A percentile compares a stretch with the other conserved stretches of the same genome.
Evolutionary conservation across 2,888 invertebrate genomes (phyloP).

Genomic region (Athrips mouffetella): DNA sequence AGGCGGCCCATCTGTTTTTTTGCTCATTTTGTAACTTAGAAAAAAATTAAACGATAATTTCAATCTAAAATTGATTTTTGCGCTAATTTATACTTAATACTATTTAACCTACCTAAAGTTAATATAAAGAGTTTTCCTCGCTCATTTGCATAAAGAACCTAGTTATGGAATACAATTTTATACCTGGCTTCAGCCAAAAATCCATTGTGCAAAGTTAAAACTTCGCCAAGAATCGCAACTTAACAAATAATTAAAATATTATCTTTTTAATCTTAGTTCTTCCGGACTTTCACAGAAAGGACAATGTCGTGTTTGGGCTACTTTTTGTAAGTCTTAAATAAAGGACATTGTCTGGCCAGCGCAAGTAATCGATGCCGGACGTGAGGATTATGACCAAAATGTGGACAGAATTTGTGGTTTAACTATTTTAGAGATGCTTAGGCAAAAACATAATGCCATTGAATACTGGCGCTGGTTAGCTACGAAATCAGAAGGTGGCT

Average conservation of each 20-base stretch:
- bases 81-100: no score
- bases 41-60: no score
- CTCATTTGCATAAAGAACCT: no score
- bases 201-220: background rate
- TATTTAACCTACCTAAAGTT: background rate
- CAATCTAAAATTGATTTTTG: no score
- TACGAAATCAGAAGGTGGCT: no score
- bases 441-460: background rate
- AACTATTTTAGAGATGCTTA: background rate
- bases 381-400: constrained; percentile 33
- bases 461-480: no score
- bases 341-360: constrained; percentile 38
- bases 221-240: background rate
- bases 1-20: no score
- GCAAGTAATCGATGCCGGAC: constrained; percentile 71
- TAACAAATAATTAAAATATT: background rate
- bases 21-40: no score
- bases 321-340: constrained; percentile 38
- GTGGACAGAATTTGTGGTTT: constrained; percentile 28
- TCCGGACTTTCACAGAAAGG: constrained; percentile 54
- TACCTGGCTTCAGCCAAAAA: background rate
- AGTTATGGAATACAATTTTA: no score
- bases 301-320: constrained; percentile 61
- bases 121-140: no score
- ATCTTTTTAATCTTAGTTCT: constrained; percentile 32